Percentiles rank a stretch among this genome's conserved stretches.
Conservation (phyloP, 2,888 invertebrate genomes). For the Mactromeris polynyma region DNA sequence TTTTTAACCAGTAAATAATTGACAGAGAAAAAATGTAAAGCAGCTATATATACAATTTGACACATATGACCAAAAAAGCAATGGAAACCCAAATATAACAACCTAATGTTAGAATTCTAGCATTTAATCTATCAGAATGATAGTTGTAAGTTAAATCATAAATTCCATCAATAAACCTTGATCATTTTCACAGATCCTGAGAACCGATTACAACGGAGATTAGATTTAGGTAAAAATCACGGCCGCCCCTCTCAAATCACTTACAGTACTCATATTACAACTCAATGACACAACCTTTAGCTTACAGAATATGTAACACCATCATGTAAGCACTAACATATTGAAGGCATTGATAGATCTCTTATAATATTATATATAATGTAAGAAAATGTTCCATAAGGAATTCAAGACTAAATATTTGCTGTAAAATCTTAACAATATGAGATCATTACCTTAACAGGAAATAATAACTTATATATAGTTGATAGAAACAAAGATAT, state of each 20-base stretch:
- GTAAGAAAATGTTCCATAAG: not conserved
- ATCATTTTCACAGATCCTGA: not conserved
- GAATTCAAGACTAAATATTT: not conserved
- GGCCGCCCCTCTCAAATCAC: not conserved
- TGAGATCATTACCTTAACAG: not conserved
- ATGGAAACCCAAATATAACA: too few species aligned
- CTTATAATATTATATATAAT: not conserved
- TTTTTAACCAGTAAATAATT: too few species aligned
- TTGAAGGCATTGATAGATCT: not conserved
- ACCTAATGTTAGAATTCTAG: too few species aligned
- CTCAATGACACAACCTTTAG: not conserved
- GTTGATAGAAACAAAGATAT: not conserved
- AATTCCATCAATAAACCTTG: not conserved
- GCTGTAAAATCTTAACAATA: not conserved
- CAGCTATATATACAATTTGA: too few species aligned
- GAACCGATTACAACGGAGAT: not conserved
- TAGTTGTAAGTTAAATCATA: not conserved
- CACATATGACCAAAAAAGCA: too few species aligned
- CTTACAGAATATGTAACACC: not conserved
- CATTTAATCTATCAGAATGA: too few species aligned
- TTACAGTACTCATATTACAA: not conserved
- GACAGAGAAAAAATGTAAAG: too few species aligned
- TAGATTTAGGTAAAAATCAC: not conserved
- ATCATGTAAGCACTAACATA: not conserved
- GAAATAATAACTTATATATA: not conserved